A percentile compares a stretch with the other conserved stretches of the same genome.
phyloP scores from a whole-genome alignment of 2,113 vertebrate genomes.

The Passer domesticus region DNA sequence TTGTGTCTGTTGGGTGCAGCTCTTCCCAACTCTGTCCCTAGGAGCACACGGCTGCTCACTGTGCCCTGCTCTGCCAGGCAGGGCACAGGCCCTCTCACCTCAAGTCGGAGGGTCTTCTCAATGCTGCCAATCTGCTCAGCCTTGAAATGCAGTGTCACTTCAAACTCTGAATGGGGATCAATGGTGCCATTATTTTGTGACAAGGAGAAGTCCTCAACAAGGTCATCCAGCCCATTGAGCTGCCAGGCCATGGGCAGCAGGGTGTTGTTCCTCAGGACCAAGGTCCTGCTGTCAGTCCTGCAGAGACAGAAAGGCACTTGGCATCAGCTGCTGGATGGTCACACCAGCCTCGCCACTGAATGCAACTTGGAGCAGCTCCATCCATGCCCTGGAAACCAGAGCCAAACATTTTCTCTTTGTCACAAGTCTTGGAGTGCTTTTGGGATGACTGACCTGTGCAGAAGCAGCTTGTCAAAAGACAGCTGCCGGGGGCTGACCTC shows the following conservation, averaged over 20 bases:
- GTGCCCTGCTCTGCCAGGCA: too few relatives aligned
- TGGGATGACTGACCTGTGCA: conserved; percentile 79
- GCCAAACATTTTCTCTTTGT: background rate
- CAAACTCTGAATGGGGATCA: conserved; percentile 59
- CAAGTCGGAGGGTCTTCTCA: conserved; percentile 82
- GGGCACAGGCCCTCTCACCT: conserved; percentile 72
- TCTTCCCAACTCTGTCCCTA: background rate
- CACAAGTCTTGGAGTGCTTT: background rate
- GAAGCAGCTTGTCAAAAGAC: conserved; percentile 81
- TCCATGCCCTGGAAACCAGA: background rate
- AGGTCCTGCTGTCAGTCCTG: conserved; percentile 75
- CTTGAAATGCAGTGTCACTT: conserved; percentile 78
- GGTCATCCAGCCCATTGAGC: conserved; percentile 80
- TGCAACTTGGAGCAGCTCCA: background rate
- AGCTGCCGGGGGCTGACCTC: conserved; percentile 80
- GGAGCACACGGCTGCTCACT: background rate
- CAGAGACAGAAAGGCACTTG: background rate
- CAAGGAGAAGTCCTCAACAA: conserved; percentile 81
- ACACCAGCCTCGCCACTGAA: background rate
- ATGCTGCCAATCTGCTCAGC: conserved; percentile 71
- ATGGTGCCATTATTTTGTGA: conserved; percentile 75
- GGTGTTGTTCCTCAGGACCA: conserved; percentile 75
- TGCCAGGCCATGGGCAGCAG: conserved; percentile 82
- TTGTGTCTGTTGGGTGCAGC: background rate
- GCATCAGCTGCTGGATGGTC: background rate